These are phyloP conservation scores for Prorops nasuta DNA, from an alignment of 1,140 invertebrate genomes.

Conservation along the genomic window DNA sequence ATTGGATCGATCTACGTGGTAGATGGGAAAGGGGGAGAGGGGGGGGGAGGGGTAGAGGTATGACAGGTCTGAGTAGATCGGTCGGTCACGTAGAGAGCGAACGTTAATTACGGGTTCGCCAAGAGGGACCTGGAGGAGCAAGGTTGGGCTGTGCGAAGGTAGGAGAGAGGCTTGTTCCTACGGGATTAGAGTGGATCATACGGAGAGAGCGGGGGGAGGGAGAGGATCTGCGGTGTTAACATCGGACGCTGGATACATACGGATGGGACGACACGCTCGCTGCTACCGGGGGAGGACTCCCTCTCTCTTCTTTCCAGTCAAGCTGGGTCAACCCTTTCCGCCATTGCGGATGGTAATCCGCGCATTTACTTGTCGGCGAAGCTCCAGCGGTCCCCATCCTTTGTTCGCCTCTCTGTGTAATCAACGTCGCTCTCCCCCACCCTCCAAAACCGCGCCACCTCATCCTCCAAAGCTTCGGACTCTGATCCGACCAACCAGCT, in stretches of 20 bases:
- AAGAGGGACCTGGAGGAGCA: too few relatives aligned
- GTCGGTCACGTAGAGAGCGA: constrained; percentile 26
- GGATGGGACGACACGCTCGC: constrained; percentile 13
- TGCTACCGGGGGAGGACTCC: neutral
- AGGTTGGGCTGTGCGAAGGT: too few relatives aligned
- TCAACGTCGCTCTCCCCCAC: too few relatives aligned
- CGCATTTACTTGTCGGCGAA: constrained; percentile 14
- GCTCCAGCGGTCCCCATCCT: neutral
- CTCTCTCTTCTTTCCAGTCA: constrained; percentile 19
- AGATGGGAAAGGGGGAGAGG: too few relatives aligned
- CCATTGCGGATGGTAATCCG: constrained; percentile 14
- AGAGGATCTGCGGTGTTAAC: constrained; percentile 26
- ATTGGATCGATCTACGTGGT: constrained; percentile 12
- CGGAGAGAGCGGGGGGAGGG: constrained; percentile 6
- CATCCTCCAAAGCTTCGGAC: too few relatives aligned
- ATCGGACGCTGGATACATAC: constrained; percentile 23
- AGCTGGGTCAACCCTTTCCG: constrained; percentile 7
- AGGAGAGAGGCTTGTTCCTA: constrained; percentile 30
- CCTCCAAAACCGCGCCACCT: too few relatives aligned
- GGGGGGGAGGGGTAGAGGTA: too few relatives aligned
- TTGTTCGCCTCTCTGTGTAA: too few relatives aligned
- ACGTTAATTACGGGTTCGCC: constrained; percentile 33
- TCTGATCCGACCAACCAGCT: neutral
- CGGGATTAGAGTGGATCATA: constrained; percentile 30
- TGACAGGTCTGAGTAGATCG: constrained; percentile 17